phyloP scores from a whole-genome alignment of 2,888 invertebrate genomes.

The Apodemia mormo region DNA sequence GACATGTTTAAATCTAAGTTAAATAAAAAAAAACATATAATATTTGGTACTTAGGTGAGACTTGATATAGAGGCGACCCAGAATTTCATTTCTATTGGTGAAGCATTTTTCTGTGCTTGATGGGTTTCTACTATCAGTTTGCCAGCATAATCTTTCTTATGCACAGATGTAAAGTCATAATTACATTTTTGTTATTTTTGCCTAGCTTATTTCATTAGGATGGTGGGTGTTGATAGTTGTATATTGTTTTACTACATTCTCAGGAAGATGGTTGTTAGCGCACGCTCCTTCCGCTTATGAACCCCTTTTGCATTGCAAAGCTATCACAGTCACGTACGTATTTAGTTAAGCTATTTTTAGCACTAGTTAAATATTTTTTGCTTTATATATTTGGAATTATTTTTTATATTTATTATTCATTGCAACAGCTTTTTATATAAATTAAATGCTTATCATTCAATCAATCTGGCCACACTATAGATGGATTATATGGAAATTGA shows the following conservation, averaged over 20 bases:
- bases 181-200: conserved; percentile 14
- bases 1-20: no score
- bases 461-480: not conserved
- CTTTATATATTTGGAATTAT: not conserved
- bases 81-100: no score
- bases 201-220: conserved; percentile 13
- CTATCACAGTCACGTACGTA: conserved; percentile 3
- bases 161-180: not conserved
- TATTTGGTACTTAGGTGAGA: no score
- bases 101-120: no score
- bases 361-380: conserved; percentile 12
- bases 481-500: not conserved
- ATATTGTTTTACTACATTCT: conserved; percentile 33
- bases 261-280: conserved; percentile 73
- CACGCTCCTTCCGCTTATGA: conserved; percentile 75
- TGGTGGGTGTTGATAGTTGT: conserved; percentile 7
- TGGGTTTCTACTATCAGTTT: not conserved
- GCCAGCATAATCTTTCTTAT: not conserved
- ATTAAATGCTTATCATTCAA: not conserved
- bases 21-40: no score
- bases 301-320: conserved; percentile 40
- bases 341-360: conserved; percentile 10
- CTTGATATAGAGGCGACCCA: no score
- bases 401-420: conserved; percentile 1
- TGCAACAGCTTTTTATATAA: conserved; percentile 15